These are phyloP conservation scores for Ephydatia muelleri DNA, from an alignment of 37 sponge, comb jelly and placozoan species.

Conservation along the genomic window DNA sequence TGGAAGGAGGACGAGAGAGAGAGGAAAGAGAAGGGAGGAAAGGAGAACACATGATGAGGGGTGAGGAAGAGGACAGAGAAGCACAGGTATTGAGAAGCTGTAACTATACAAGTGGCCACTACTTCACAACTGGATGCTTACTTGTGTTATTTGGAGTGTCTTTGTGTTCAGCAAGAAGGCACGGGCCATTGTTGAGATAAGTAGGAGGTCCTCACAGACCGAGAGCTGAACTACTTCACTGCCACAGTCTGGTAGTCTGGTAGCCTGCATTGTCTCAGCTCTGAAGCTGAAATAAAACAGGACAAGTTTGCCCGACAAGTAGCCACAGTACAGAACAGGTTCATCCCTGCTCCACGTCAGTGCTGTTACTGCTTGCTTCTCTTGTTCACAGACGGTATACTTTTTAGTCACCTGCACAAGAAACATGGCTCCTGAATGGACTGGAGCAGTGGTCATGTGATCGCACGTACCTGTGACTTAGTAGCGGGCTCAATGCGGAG, in stretches of 20 bases:
- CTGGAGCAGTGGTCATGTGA: not conserved
- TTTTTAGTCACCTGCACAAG: slow-evolving; percentile 15
- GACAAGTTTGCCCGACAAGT: slow-evolving; percentile 59
- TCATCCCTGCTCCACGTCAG: slow-evolving; percentile 55
- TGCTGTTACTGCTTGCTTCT: slow-evolving; percentile 27
- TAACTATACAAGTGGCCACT: not conserved
- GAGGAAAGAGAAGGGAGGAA: not conserved
- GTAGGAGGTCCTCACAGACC: slow-evolving; percentile 18
- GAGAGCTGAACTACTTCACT: slow-evolving; percentile 55
- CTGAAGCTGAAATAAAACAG: slow-evolving; percentile 28
- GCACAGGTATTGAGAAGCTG: not conserved
- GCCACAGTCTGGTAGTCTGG: slow-evolving; percentile 40
- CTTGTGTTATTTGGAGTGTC: slow-evolving; percentile 61
- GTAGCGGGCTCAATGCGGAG: slow-evolving; percentile 25
- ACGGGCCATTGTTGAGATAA: slow-evolving; percentile 64
- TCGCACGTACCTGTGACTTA: slow-evolving; percentile 21
- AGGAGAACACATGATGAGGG: not conserved
- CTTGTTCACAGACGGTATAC: slow-evolving; percentile 34
- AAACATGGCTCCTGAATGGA: not conserved
- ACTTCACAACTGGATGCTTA: slow-evolving; percentile 3
- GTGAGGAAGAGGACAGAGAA: not conserved
- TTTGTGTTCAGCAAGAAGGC: slow-evolving; percentile 38
- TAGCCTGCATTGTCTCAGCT: slow-evolving; percentile 12
- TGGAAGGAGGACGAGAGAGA: too few relatives aligned
- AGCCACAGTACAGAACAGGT: slow-evolving; percentile 57